phyloP scores from a whole-genome alignment of 2,888 invertebrate genomes.

The Xanthia icteritia region DNA sequence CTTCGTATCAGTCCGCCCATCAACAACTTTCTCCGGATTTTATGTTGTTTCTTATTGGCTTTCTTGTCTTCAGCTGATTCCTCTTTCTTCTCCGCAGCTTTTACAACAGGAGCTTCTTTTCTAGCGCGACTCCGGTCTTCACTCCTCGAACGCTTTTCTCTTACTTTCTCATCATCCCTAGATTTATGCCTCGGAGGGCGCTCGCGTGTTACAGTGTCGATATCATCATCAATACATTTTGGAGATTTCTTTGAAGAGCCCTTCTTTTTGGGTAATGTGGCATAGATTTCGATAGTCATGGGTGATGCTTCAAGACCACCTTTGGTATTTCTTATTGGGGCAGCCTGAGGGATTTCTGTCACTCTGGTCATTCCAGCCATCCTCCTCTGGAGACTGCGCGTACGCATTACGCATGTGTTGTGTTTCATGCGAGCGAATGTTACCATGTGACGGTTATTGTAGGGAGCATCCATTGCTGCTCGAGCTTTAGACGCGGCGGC shows the following conservation, averaged over 20 bases:
- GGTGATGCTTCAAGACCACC: slow-evolving; percentile 94
- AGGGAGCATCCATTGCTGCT: slow-evolving; percentile 98
- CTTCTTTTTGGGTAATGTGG: slow-evolving; percentile 97
- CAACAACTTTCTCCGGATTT: slow-evolving; percentile 95
- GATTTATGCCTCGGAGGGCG: slow-evolving; percentile 93
- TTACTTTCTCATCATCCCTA: slow-evolving; percentile 92
- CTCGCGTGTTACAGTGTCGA: slow-evolving; percentile 93
- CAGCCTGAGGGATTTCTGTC: slow-evolving; percentile 90
- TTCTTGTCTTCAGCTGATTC: slow-evolving; percentile 93
- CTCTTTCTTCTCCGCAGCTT: slow-evolving; percentile 90
- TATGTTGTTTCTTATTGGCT: slow-evolving; percentile 96
- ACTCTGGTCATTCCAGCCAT: slow-evolving; percentile 93
- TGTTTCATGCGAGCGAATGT: slow-evolving; percentile 98
- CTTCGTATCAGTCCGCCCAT: slow-evolving; percentile 97
- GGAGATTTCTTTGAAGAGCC: slow-evolving; percentile 92
- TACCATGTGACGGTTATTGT: slow-evolving; percentile 97
- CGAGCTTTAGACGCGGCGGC: slow-evolving; percentile 96
- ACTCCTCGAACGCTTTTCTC: slow-evolving; percentile 95
- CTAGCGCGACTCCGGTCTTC: slow-evolving; percentile 95
- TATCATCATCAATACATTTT: slow-evolving; percentile 93
- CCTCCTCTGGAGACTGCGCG: slow-evolving; percentile 95
- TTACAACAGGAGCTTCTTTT: slow-evolving; percentile 93
- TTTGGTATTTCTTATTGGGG: slow-evolving; percentile 94
- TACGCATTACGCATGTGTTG: slow-evolving; percentile 97
- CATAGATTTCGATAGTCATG: slow-evolving; percentile 96